Percentiles rank a stretch among this genome's conserved stretches.
Conservation (phyloP, 2,797 vertebrate species). For the Platalea minor region DNA sequence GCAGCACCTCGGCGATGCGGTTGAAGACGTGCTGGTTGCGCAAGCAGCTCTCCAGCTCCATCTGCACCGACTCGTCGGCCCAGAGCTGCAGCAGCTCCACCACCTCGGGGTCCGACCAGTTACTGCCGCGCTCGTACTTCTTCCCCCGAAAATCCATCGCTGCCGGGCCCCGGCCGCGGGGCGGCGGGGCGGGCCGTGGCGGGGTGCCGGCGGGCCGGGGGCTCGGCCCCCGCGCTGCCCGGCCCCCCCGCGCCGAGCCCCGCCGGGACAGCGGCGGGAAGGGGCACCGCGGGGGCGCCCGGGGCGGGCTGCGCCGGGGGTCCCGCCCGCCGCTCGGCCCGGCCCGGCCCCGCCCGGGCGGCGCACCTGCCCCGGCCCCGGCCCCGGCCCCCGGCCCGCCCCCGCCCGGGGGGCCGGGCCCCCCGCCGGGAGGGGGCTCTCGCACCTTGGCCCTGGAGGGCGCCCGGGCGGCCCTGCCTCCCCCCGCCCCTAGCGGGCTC, state of each 20-base stretch:
- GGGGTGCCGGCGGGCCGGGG: background rate
- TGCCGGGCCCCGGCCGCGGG: background rate
- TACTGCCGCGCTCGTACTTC: constrained; percentile 88
- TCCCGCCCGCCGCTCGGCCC: background rate
- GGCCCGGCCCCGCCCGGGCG: background rate
- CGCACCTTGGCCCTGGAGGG: background rate
- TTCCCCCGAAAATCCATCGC: constrained; percentile 86
- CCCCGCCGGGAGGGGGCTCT: background rate
- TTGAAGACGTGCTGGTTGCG: constrained; percentile 91
- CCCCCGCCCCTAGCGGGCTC: background rate
- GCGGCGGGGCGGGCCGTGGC: background rate
- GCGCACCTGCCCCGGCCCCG: background rate
- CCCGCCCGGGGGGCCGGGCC: background rate
- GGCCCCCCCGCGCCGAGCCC: background rate
- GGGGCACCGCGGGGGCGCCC: background rate
- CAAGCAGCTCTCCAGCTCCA: constrained; percentile 87
- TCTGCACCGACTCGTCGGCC: constrained; percentile 86
- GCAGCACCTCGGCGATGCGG: constrained; percentile 84
- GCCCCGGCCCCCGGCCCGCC: background rate
- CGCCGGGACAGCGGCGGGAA: background rate
- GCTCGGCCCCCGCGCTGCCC: background rate
- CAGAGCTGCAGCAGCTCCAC: constrained; percentile 89
- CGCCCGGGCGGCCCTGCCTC: background rate
- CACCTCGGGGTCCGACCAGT: constrained; percentile 91
- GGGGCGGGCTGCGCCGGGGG: background rate